phyloP scores from a whole-genome alignment of 2,113 vertebrate species.

The Sprattus sprattus region DNA sequence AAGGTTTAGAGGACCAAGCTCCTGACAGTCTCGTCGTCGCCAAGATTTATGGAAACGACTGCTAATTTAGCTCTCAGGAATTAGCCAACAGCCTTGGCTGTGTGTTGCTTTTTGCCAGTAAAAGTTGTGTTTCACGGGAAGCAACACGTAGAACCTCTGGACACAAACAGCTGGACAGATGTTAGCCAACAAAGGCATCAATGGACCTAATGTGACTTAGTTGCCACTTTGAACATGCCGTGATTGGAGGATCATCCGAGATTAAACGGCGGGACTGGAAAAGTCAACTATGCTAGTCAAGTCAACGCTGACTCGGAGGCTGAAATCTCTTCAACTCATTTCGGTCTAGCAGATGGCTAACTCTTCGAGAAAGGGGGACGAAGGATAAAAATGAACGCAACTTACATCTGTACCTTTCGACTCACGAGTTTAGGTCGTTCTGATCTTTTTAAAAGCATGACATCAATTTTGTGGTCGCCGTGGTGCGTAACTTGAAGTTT shows the following conservation, averaged over 20 bases:
- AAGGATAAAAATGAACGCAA: neutral
- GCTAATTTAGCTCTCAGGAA: constrained; percentile 17
- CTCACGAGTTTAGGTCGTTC: neutral
- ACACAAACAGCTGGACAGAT: constrained; percentile 3
- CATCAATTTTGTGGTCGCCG: neutral
- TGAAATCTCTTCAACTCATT: neutral
- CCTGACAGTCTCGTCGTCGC: constrained; percentile 17
- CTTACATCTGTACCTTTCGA: neutral
- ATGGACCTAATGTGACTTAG: neutral
- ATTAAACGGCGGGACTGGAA: constrained; percentile 11
- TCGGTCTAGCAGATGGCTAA: neutral
- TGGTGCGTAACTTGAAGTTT: neutral
- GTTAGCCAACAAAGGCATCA: neutral
- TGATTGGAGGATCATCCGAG: constrained; percentile 14
- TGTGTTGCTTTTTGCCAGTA: neutral
- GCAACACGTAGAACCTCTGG: neutral
- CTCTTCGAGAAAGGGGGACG: neutral
- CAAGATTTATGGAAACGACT: constrained; percentile 20
- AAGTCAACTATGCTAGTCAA: constrained; percentile 12
- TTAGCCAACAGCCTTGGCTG: neutral
- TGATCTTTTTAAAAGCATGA: neutral
- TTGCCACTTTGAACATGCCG: neutral
- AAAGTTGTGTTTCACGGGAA: neutral
- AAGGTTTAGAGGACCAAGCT: neutral
- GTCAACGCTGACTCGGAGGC: neutral